Evolutionary conservation across 2,797 vertebrate genomes (phyloP), one percentile per base, ranked within the genome.

Genomic region (Petrocephalus schoutedeni): DNA sequence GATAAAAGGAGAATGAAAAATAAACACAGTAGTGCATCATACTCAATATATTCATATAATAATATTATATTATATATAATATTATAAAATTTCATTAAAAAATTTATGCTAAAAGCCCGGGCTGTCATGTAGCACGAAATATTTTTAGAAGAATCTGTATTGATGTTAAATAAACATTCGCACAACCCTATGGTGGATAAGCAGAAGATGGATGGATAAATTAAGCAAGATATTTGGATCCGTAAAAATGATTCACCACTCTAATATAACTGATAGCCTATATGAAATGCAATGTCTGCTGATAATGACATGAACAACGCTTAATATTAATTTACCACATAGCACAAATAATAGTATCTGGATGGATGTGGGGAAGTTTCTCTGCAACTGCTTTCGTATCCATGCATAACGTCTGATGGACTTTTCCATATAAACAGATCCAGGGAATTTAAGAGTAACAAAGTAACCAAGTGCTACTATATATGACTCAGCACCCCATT

Each of bases 271-370:
- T 1, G 41, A 77, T 49, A 49, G 36, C 71, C 41, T 77, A 77
- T 77, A 77, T 77, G 71, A 49, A 41, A 8, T n/a, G 41, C 7
- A 36, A 45, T 9, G 36, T 45, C 71, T 45, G 71, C 16, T 77
- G 36, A n/a, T 80, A 80, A 80, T 1, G 41, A 49, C 74, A 3
- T 80, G 19, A 21, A 80, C 41, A 49, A 80, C 49, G 36, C 41
- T 80, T 49, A 80, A 49, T 80, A 80, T 77, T n/a, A 77, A 77
- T 80, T 80, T n/a, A 49, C 49, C 74, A 80, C 41, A 49, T n/a
- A 36, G 74, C 41, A 80, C 74, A 80, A 49, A 10, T 21, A 0
- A 49, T 80, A 80, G 19, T 49, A 49, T 80, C 74, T n/a, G 45
- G 74, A 16, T 19, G 2, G 36, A 1, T 0, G 41, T 49, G 45